Base-by-base conservation (phyloP, 2,797 vertebrate genomes). In the Varecia variegata region DNA sequence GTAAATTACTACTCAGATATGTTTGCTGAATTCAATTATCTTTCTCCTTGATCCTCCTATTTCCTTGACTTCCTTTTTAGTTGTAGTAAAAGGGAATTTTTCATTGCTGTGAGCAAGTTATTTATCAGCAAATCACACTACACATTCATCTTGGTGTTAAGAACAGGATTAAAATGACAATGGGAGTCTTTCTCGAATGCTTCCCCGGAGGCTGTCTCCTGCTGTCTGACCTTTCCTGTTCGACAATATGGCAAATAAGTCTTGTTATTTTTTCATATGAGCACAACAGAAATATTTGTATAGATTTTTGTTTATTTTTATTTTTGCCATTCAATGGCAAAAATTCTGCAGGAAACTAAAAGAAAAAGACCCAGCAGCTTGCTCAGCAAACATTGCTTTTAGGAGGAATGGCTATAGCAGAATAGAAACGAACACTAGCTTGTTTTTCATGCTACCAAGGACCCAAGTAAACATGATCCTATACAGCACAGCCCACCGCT, bases 121-220 rank as follows among this genome's bases (percentile, higher is more conserved):
- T 79, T 96, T 92, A 84, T 95, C 65, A 93, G 68, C 56, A 94
- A 71, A 92, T 90, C 79, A 86, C 97, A 67, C 27, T 38, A 93
- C 0, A 0, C 74, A 84, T 79, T 82, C 52, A 30, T 45, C 50
- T 52, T 21, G 68, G 85, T 88, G 90, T 47, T 76, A 90, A 83
- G 65, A 58, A 50, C 8, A 52, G 45, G 82, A 87, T 95, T 88
- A 95, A 90, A 91, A 47, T 54, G 79, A 93, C 0, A 27, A 23
- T 17, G 30, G 82, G 92, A 71, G 11, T 84, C 82, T 89, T 88
- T 91, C 77, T 87, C 21, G 7, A 95, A 27, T 1, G 30, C 62
- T 62, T 83, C 35, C 43, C 67, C 35, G 15, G 89, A 91, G 88
- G 56, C 43, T 30, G 32, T 50, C 91, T 97, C 74, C 89, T n/a